Evolutionary conservation across 2,113 vertebrate species (phyloP), one percentile per base, ranked within the genome.

Genomic region (Pipra filicauda): DNA sequence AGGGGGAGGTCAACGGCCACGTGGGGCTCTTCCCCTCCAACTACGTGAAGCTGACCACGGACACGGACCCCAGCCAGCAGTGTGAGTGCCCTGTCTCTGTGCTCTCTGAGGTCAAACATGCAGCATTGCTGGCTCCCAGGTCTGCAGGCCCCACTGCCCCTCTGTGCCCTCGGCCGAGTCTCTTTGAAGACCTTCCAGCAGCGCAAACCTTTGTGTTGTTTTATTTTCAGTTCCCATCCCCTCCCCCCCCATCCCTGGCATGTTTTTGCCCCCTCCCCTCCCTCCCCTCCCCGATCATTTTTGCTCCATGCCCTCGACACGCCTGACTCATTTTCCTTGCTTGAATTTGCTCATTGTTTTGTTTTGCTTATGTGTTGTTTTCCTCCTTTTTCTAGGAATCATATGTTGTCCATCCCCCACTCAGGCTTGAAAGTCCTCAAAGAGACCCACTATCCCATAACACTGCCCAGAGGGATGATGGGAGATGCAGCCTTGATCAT

Each of bases 371-470:
- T 99, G 99, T 99, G 99, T 99, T 99, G 99, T 99, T 99, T 99
- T 99, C 99, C 99, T 99, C 99, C 99, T 99, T 99, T 99, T 99
- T 99, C 99, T 99, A 99, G 99, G 99, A 99, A 99, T 99, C 99
- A 99, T 99, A 99, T 99, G 99, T 99, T 99, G 98, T 98, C 99
- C 99, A 99, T 99, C 99, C 99, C 99, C 99, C 99, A 99, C 99
- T 99, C 99, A 99, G 99, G 99, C 99, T 99, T 99, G 99, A 99
- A 99, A 99, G 99, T 99, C 99, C 99, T 99, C 99, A 99, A 99
- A 99, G 99, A 99, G 99, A 99, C 99, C 99, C 99, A 99, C 99
- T 99, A 99, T 99, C 99, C 99, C 99, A 98, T 98, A 98, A 98
- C 98, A 98, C 98, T 98, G 98, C 98, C 98, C 99, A 98, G 98